phyloP scores from a whole-genome alignment of 2,797 vertebrate species.

The Alca torda region DNA sequence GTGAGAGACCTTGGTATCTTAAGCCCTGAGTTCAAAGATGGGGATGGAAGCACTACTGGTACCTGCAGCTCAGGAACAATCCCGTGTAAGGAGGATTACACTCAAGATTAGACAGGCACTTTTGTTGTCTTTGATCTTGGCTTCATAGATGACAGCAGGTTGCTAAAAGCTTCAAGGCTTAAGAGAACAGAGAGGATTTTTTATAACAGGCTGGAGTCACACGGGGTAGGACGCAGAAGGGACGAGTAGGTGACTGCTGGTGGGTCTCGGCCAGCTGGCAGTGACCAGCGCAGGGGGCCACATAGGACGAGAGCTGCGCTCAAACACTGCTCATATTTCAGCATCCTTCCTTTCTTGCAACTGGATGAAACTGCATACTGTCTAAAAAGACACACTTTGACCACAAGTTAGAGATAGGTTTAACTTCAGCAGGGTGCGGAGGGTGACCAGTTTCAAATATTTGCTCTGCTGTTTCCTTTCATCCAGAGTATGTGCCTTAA shows the following conservation, averaged over 20 bases:
- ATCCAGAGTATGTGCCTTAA: neutral
- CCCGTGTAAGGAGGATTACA: neutral
- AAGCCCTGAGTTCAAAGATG: neutral
- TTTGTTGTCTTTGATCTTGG: conserved; percentile 44
- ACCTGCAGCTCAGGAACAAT: neutral
- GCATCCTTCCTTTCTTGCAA: neutral
- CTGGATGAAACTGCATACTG: neutral
- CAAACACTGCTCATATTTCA: neutral
- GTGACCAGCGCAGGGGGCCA: fast-evolving
- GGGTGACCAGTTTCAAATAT: neutral
- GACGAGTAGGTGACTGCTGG: neutral
- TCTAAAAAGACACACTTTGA: neutral
- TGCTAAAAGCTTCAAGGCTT: neutral
- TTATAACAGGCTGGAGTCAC: neutral
- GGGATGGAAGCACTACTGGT: neutral
- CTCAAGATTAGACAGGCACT: conserved; percentile 2
- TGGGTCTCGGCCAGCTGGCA: neutral
- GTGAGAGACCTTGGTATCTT: neutral
- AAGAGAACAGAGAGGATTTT: neutral
- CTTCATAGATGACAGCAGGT: neutral
- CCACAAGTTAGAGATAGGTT: neutral
- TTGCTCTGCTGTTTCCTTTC: neutral
- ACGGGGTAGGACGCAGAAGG: neutral
- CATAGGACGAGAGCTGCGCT: fast-evolving
- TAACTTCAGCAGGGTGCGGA: neutral